These are phyloP conservation scores for Drosophila sturtevanti DNA, from an alignment of 1,140 invertebrate species.

Conservation along the genomic window DNA sequence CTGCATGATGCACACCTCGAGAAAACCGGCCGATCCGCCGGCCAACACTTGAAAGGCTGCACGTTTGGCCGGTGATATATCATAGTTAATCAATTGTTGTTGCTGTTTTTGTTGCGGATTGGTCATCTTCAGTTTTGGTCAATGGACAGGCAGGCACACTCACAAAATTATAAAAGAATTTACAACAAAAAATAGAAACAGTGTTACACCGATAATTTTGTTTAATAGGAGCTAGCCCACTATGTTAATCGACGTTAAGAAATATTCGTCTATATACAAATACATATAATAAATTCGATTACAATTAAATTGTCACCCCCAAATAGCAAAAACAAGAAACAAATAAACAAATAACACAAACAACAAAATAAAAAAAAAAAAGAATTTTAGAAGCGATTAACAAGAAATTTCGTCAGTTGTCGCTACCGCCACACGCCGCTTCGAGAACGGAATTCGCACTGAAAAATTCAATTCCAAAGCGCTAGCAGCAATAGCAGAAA, in stretches of 20 bases:
- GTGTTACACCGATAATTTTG: background rate
- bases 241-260: background rate
- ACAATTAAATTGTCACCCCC: background rate
- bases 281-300: no score
- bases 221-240: background rate
- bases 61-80: slow-evolving; percentile 84
- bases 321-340: background rate
- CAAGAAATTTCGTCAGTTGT: slow-evolving; percentile 7
- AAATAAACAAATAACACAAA: background rate
- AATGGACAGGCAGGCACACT: background rate
- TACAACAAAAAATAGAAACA: background rate
- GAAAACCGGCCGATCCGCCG: slow-evolving; percentile 95
- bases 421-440: slow-evolving; percentile 41
- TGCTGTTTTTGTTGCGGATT: background rate
- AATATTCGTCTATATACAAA: no score
- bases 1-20: slow-evolving; percentile 98
- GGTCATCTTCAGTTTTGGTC: background rate
- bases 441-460: slow-evolving; percentile 68
- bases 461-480: slow-evolving; percentile 37
- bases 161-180: slow-evolving; percentile 1
- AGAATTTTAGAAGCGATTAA: background rate
- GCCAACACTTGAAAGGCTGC: slow-evolving; percentile 92
- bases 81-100: background rate
- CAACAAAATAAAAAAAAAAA: slow-evolving; percentile 8
- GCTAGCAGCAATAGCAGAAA: slow-evolving; percentile 8